Evolutionary conservation across 2,888 invertebrate genomes (phyloP), one percentile per base, ranked within the genome.

Genomic region (Antheraea assamensis): DNA sequence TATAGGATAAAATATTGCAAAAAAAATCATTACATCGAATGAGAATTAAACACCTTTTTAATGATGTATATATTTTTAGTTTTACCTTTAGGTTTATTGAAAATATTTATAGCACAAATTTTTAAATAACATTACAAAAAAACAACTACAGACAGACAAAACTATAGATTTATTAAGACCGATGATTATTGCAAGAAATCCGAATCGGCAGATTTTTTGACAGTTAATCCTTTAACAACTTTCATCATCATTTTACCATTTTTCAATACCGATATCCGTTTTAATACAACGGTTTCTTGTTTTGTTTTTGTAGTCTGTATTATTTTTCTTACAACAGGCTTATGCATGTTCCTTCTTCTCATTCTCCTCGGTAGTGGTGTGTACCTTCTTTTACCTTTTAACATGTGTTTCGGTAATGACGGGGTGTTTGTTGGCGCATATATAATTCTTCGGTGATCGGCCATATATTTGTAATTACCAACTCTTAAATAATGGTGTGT

Each of bases 231-330:
- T 78, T 87, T 89, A 0, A 89, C 47, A 13, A 89, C 75, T 75
- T 85, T 90, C 3, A 83, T n/a, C 31, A 80, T 73, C 58, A 75
- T 81, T 42, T 75, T 85, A 0, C 90, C 88, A 71, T 87, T 82
- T 73, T 77, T 87, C 13, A 83, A 73, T 0, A 88, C 74, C 0
- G 79, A 78, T 31, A 81, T 79, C 27, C 78, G 86, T 73, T 78
- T 86, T 27, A 88, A 71, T 17, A 87, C 73, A 0, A 83, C 77
- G 2, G 83, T 75, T 70, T 70, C 31, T 24, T 21, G 35, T 30
- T 71, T 42, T 42, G 13, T 13, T 71, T 49, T 35, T 52, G 75
- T 77, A 49, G 68, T 75, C 17, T n/a, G 24, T 49, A n/a, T 49
- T 73, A 68, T 71, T 19, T 58, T 7, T 52, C 55, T 64, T 30